Conservation (phyloP, 1,140 invertebrate species). For the Dysdera silvatica region DNA sequence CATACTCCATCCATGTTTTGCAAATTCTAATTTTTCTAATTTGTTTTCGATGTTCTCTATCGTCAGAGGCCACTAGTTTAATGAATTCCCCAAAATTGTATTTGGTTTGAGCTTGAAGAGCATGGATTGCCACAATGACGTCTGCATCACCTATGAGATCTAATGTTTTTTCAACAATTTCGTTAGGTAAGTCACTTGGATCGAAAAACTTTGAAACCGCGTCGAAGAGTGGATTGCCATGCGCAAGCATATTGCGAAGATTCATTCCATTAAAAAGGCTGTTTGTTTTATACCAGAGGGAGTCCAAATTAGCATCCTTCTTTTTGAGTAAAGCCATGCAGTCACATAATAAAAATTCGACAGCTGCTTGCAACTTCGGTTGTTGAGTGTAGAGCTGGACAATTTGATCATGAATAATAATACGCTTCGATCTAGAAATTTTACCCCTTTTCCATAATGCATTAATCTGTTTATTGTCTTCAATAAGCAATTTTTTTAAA, state of each 20-base stretch:
- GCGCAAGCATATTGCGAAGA: background rate
- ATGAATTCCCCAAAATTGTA: background rate
- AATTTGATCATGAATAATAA: background rate
- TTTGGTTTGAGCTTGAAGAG: background rate
- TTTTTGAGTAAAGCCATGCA: background rate
- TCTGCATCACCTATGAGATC: background rate
- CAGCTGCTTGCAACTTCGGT: background rate
- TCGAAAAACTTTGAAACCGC: background rate
- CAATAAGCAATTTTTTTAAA: slow-evolving; percentile 1
- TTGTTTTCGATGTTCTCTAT: background rate
- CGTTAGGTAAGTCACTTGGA: background rate
- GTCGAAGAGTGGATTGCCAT: slow-evolving; percentile 3
- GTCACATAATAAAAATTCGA: slow-evolving; percentile 6
- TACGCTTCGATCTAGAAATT: background rate
- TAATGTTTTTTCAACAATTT: slow-evolving; percentile 1
- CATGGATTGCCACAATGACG: background rate
- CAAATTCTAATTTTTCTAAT: background rate
- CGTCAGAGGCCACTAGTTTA: background rate
- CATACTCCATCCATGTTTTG: too few species aligned
- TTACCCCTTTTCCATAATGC: background rate
- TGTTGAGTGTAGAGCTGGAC: background rate
- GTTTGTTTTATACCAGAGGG: background rate
- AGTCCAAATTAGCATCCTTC: background rate
- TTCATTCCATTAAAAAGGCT: slow-evolving; percentile 1
- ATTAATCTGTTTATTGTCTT: background rate